Conservation (phyloP, 2,797 vertebrate genomes). For the Moxostoma hubbsi region DNA sequence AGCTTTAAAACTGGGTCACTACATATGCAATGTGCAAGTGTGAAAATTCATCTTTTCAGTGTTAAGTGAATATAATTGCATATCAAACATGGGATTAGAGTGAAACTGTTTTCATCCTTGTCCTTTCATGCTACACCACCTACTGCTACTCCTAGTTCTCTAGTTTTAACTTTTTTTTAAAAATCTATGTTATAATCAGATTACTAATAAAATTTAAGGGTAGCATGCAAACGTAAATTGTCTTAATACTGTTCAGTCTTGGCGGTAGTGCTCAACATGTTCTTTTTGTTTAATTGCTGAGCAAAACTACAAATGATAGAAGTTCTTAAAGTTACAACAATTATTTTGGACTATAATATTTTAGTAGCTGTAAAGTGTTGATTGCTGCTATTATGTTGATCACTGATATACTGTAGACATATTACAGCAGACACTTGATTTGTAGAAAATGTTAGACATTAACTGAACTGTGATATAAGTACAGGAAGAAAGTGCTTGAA, state of each 20-base stretch:
- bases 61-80: too few relatives aligned
- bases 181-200: too few relatives aligned
- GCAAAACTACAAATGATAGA: neutral
- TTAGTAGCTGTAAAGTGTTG: neutral
- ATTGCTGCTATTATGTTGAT: neutral
- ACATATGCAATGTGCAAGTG: too few relatives aligned
- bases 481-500: constrained; percentile 3
- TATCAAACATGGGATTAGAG: too few relatives aligned
- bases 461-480: neutral
- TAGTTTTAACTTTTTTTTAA: too few relatives aligned
- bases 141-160: too few relatives aligned
- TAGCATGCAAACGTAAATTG: too few relatives aligned
- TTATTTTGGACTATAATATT: neutral
- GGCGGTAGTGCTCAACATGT: neutral
- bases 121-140: too few relatives aligned
- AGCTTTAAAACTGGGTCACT: too few relatives aligned
- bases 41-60: too few relatives aligned
- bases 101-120: too few relatives aligned
- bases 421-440: neutral
- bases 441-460: neutral
- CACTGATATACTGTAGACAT: neutral
- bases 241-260: neutral
- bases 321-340: neutral
- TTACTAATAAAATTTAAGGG: too few relatives aligned
- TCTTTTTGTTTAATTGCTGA: neutral